Conservation (phyloP, 37 sponge, comb jelly and placozoan genomes). For the Axinella damicornis region DNA sequence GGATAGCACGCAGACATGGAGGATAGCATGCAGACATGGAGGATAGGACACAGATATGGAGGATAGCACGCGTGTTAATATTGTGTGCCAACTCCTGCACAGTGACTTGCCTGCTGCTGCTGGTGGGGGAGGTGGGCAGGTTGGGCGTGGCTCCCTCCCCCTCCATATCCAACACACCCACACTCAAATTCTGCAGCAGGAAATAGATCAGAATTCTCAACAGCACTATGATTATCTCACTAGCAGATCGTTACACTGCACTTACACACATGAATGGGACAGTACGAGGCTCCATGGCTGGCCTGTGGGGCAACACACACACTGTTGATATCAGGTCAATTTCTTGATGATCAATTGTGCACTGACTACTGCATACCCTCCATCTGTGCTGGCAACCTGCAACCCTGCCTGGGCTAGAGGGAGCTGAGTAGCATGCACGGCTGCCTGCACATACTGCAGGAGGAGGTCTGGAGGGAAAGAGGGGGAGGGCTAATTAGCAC, state of each 20-base stretch:
- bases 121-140: background rate
- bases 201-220: background rate
- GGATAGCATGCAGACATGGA: background rate
- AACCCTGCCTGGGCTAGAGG: conserved; percentile 41
- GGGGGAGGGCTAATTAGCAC: background rate
- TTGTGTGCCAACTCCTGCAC: too few species aligned
- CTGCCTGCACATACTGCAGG: conserved; percentile 17
- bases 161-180: conserved; percentile 40
- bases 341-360: too few species aligned
- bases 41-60: background rate
- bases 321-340: too few species aligned
- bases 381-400: conserved; percentile 9
- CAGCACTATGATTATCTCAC: too few species aligned
- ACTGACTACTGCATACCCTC: too few species aligned
- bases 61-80: too few species aligned
- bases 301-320: too few species aligned
- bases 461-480: conserved; percentile 7
- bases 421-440: conserved; percentile 9
- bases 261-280: conserved; percentile 71
- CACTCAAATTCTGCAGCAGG: conserved; percentile 45
- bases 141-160: background rate
- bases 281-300: too few species aligned
- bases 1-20: background rate
- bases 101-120: background rate
- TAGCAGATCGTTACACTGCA: too few species aligned